These are phyloP conservation scores for Hydrotaea cyrtoneurina DNA, from an alignment of 2,888 invertebrate genomes.

Conservation along the genomic window DNA sequence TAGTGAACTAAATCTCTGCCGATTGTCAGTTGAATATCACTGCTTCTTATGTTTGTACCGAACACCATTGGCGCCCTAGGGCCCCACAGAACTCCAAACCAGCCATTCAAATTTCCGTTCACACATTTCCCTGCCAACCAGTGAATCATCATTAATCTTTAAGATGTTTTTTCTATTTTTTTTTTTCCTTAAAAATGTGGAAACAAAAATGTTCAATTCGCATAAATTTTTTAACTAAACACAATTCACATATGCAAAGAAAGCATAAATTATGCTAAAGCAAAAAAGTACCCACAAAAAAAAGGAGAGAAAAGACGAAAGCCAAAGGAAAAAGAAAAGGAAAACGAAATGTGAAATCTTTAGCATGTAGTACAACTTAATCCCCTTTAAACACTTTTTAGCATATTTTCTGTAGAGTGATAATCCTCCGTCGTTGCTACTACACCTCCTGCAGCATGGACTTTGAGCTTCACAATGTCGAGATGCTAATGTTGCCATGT, in stretches of 20 bases:
- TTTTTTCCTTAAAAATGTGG: too few species aligned
- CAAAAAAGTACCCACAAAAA: constrained; percentile 21
- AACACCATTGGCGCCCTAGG: too few species aligned
- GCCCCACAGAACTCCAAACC: too few species aligned
- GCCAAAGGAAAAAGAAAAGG: neutral
- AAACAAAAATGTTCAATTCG: neutral
- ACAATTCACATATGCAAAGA: constrained; percentile 54
- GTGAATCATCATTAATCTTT: constrained; percentile 33
- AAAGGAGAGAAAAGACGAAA: neutral
- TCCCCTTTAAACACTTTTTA: constrained; percentile 58
- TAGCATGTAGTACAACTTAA: constrained; percentile 39
- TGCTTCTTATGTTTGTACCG: too few species aligned
- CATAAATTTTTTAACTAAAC: constrained; percentile 21
- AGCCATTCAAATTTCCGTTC: neutral
- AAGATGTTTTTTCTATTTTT: too few species aligned
- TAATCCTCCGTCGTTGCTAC: neutral
- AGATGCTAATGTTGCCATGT: constrained; percentile 15
- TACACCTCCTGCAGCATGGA: too few species aligned
- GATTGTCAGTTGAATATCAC: too few species aligned
- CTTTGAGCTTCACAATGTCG: neutral
- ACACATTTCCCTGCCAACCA: neutral
- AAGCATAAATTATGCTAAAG: constrained; percentile 59
- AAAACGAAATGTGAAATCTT: constrained; percentile 28
- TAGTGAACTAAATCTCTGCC: too few species aligned
- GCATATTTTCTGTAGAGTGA: constrained; percentile 47